Evolutionary conservation across 2,113 vertebrate species (phyloP), one percentile per base, ranked within the genome.

Genomic region (Camelus dromedarius): DNA sequence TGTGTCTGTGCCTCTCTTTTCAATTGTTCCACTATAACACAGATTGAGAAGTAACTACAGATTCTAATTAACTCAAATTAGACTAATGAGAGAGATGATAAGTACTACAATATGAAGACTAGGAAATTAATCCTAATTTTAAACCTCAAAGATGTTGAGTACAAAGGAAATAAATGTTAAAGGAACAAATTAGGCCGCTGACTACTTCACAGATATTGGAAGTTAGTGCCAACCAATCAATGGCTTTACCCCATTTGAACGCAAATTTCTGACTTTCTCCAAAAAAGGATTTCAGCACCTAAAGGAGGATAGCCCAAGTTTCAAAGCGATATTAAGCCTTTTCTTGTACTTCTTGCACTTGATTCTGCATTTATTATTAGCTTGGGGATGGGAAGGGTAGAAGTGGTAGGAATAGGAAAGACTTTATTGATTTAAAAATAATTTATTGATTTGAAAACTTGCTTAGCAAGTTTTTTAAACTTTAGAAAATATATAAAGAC

Each of bases 21-120:
- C 98, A 97, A 96, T 98, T 98, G 73, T 98, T 98, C 97, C 96
- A 81, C 97, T 95, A 97, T 96, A 97, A 98, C 97, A 97, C 86
- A 95, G 96, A 97, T 96, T 98, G 96, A 98, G 97, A 98, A 98
- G 97, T 98, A 98, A 97, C 98, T 98, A 98, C 98, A 97, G 97
- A 98, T 97, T 97, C 98, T 98, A 98, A 99, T 99, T 99, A 99
- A 99, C 98, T 98, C 98, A 98, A 98, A 98, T 99, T 99, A 99
- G 98, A 98, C 98, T 98, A 98, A 98, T 98, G 98, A 98, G 98
- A 98, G 81, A 96, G 96, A 98, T 95, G 11, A 69, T 60, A 93
- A 97, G 20, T 80, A 95, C 73, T 76, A n/a, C 22, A 92, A 70
- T 32, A 48, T 60, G 24, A 83, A 92, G 91, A 89, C 69, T 86